Percentiles rank a stretch among this genome's conserved stretches.
phyloP scores from a whole-genome alignment of 2,797 vertebrate species.

The Syncerus caffer region DNA sequence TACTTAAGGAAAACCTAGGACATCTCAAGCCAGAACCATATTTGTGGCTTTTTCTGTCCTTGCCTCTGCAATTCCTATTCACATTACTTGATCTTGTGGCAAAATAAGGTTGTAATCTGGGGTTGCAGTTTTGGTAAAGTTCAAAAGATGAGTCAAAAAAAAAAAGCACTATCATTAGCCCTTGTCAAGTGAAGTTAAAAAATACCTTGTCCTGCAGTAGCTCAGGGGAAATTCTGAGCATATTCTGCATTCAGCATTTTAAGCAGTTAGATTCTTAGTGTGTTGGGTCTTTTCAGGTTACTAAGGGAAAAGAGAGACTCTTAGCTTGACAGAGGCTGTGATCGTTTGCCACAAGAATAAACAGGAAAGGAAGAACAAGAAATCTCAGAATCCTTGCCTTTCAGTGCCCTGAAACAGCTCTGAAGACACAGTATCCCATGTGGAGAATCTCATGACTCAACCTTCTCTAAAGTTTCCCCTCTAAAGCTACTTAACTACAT shows the following conservation, averaged over 20 bases:
- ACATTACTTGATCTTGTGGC: constrained; percentile 60
- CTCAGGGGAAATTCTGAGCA: constrained; percentile 36
- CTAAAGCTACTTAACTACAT: neutral
- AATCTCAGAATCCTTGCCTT: neutral
- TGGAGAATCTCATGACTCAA: neutral
- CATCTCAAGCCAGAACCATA: constrained; percentile 51
- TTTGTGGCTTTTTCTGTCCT: constrained; percentile 50
- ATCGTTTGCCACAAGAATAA: neutral
- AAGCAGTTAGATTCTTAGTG: neutral
- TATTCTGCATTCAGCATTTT: constrained; percentile 16
- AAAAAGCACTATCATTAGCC: constrained; percentile 67
- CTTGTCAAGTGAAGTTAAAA: constrained; percentile 45
- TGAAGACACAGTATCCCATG: neutral
- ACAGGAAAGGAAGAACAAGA: neutral
- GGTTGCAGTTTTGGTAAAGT: constrained; percentile 56
- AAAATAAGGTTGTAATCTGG: constrained; percentile 72
- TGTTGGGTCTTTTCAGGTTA: neutral
- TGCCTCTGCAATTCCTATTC: constrained; percentile 57
- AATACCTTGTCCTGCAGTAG: constrained; percentile 57
- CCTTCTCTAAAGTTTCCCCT: neutral
- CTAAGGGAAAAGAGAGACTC: constrained; percentile 24
- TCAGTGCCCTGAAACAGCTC: neutral
- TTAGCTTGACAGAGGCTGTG: neutral
- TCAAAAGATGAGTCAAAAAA: constrained; percentile 70
- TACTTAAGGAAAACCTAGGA: constrained; percentile 53